Base-by-base conservation (phyloP, 2,888 invertebrate genomes). In the Sepiola atlantica region DNA sequence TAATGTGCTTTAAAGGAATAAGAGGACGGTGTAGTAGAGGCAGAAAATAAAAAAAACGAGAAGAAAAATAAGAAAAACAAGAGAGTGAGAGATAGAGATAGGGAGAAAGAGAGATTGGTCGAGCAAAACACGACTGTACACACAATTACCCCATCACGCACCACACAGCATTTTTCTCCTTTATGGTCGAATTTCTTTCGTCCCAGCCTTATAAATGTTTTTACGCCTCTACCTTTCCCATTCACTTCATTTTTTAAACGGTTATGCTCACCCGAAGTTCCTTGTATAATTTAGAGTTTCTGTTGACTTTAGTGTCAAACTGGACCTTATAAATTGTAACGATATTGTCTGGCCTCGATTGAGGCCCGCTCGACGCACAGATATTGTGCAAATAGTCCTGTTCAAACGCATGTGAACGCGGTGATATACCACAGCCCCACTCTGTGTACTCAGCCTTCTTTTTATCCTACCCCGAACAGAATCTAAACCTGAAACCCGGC, bases 261-360 rank as follows among this genome's bases (percentile, higher is more conserved):
- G 77, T 32, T 32, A 32, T n/a, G 77, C n/a, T n/a, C 77, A 77
- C 77, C 77, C 77, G 77, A 77, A n/a, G 32, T 77, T 45, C 54
- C 92, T 92, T 92, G 92, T 92, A 92, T 92, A 92, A 92, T 92
- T 92, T 92, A 92, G 92, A 92, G 54, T 54, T 92, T 35, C 45
- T 92, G 92, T 92, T 92, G 92, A 92, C 92, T 92, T 92, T 45
- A 92, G 55, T 92, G 92, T 92, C 92, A 92, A 55, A 92, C 55
- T 45, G n/a, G n/a, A 45, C 92, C 92, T 92, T 92, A 92, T 92
- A 92, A 92, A 92, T 92, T 92, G 92, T 92, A 92, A 92, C 92
- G 54, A 92, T 55, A 92, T 92, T 92, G 35, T 92, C 92, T 45
- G 45, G 92, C n/a, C 45, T 92, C 92, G 92, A 92, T 55, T n/a